Base-by-base conservation (phyloP, 2,888 invertebrate species). In the Drosophila seclusa region DNA sequence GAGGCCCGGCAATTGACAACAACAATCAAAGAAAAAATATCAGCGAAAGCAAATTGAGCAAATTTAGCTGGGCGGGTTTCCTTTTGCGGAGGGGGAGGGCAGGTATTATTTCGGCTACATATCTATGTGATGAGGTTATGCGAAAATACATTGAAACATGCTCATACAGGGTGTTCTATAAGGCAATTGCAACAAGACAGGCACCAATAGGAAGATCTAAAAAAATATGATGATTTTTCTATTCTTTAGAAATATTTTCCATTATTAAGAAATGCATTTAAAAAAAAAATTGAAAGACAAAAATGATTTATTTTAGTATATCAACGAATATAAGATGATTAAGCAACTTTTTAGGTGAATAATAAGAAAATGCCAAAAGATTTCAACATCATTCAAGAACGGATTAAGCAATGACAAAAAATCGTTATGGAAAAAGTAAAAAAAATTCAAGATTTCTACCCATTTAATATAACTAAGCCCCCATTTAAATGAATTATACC, bases 1-100 rank as follows among this genome's bases (percentile, higher is more conserved):
- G 86, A 88, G 84, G 88, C 90, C 77, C 64, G 90, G 38, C 84
- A 83, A 69, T 87, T 89, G 87, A 81, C 89, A 81, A 89, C 60
- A 72, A 71, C 63, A 74, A 65, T 38, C 31, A 42, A 7, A 57
- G 21, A 31, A 73, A 53, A 38, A 38, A 48, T 52, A 59, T 24
- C 53, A 61, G 63, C 82, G 74, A 68, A 18, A 60, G 60, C 59
- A 69, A 52, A 45, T n/a, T n/a, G 29, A 32, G 31, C 24, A 24
- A 31, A 31, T 32, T 50, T 49, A 29, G 36, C 52, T 65, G 31
- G 66, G 61, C 68, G 64, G 69, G 80, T 86, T 85, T 85, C 89
- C 85, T 86, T 85, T 68, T 67, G 6, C 24, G 57, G 57, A 45
- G 2, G 45, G 60, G 63, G 63, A 61, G 34, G 55, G 72, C 78